Evolutionary conservation across 2,888 invertebrate species (phyloP), one percentile per base, ranked within the genome.

Genomic region (Dusona sp.): DNA sequence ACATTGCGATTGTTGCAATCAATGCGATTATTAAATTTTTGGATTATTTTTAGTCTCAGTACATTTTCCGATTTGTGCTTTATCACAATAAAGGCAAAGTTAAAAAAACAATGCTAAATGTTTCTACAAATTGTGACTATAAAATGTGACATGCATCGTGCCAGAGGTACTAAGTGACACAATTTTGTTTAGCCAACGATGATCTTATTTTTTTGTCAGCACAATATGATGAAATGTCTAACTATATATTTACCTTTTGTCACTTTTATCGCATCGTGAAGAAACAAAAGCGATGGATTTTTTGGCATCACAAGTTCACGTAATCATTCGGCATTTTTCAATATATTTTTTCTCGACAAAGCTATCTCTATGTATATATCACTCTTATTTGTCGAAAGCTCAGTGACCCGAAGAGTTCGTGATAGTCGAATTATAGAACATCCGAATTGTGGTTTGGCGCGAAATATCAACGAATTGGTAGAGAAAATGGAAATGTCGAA

Each of bases 361-460:
- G 29, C 25, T 29, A 65, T 42, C 11, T 33, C 19, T 29, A 68
- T 68, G 36, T 36, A 57, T 42, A 25, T 36, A 57, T 42, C 54
- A 51, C 38, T 72, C 51, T 65, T 72, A 42, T 64, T 72, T 64
- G 75, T 70, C 29, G 38, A 78, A 78, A 72, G 72, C 83, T 64
- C 29, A 36, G 68, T 83, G 78, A 83, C 77, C 78, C 83, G 48
- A 29, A 83, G 72, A 68, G 25, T 29, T 51, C 64, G 70, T 72
- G 77, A 77, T 72, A 51, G 72, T 38, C n/a, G 42, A 83, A 61
- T 75, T 77, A 77, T 77, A 6, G 45, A 36, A 54, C 70, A 29
- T 61, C 42, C 64, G 45, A 7, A 48, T 36, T 7, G 51, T n/a
- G 61, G 48, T 77, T 65, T 61, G 61, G 29, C 65, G 45, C 51